Percentiles rank a stretch among this genome's conserved stretches.
Evolutionary conservation across 1,140 invertebrate genomes (phyloP).

Genomic region (Acromyrmex echinatior): DNA sequence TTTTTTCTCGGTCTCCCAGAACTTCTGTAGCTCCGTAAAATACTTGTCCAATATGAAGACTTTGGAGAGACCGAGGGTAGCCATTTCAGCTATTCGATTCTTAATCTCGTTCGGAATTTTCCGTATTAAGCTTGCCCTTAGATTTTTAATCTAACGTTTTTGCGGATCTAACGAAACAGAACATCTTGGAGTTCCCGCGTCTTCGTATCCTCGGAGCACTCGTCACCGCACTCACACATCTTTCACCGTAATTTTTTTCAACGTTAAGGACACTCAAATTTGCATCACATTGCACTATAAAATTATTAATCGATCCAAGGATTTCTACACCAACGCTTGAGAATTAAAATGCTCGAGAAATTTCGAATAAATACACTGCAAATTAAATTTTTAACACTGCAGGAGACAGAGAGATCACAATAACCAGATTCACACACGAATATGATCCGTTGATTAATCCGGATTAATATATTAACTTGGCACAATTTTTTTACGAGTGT

Average conservation of each 20-base stretch:
- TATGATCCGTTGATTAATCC: conserved; percentile 11
- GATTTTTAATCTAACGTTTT: conserved; percentile 24
- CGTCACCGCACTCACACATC: conserved; percentile 83
- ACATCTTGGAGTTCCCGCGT: conserved; percentile 34
- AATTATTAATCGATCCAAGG: not conserved
- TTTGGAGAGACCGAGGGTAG: conserved; percentile 97
- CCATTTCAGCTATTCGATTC: conserved; percentile 88
- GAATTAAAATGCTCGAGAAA: conserved; percentile 21
- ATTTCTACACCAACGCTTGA: not conserved
- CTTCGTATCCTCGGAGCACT: conserved; percentile 77
- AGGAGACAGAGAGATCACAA: not conserved
- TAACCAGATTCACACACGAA: not conserved
- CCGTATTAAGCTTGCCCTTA: not conserved
- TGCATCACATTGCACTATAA: conserved; percentile 15
- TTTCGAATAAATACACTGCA: conserved; percentile 18
- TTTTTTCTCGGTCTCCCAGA: conserved; percentile 98
- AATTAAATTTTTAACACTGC: not conserved
- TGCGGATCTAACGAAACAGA: conserved; percentile 21
- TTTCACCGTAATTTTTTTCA: conserved; percentile 62
- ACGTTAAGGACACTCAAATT: conserved; percentile 5
- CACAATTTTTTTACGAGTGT: conserved; percentile 26
- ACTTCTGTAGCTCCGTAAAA: conserved; percentile 98
- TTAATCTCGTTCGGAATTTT: conserved; percentile 77
- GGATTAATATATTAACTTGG: not conserved
- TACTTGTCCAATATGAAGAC: conserved; percentile 99